Percentiles rank a stretch among this genome's conserved stretches.
Conservation (phyloP, 2,113 vertebrate genomes). For the Electrona antarctica region DNA sequence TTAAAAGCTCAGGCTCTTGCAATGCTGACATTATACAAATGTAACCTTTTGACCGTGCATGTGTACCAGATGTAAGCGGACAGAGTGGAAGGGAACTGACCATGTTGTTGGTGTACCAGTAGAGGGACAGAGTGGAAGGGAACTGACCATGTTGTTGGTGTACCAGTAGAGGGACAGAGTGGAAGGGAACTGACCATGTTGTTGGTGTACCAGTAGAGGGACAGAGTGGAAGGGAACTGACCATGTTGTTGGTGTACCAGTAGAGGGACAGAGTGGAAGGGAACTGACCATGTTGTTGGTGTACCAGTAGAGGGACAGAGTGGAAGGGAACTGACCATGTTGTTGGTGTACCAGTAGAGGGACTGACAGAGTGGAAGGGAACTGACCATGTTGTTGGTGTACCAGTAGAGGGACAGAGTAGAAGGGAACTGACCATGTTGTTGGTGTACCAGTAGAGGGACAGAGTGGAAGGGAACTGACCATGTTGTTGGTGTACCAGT, state of each 20-base stretch:
- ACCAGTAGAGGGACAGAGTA: conserved; percentile 94
- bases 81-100: conserved; percentile 79
- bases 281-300: too few species aligned
- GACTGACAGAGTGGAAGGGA: too few species aligned
- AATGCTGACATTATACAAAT: too few species aligned
- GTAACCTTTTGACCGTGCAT: not conserved
- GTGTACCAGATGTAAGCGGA: not conserved
- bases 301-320: conserved; percentile 94
- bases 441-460: conserved; percentile 93
- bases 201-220: conserved; percentile 92
- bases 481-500: conserved; percentile 93
- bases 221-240: too few species aligned
- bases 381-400: conserved; percentile 87
- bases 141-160: conserved; percentile 84
- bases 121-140: too few species aligned
- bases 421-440: too few species aligned
- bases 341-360: conserved; percentile 92
- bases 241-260: conserved; percentile 92
- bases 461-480: too few species aligned
- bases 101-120: conserved; percentile 92
- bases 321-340: too few species aligned
- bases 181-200: too few species aligned
- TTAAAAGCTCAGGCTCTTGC: too few species aligned
- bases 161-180: conserved; percentile 95
- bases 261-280: too few species aligned